Evolutionary conservation across 2,113 vertebrate genomes (phyloP).

Genomic region (Zosterops japonicus): DNA sequence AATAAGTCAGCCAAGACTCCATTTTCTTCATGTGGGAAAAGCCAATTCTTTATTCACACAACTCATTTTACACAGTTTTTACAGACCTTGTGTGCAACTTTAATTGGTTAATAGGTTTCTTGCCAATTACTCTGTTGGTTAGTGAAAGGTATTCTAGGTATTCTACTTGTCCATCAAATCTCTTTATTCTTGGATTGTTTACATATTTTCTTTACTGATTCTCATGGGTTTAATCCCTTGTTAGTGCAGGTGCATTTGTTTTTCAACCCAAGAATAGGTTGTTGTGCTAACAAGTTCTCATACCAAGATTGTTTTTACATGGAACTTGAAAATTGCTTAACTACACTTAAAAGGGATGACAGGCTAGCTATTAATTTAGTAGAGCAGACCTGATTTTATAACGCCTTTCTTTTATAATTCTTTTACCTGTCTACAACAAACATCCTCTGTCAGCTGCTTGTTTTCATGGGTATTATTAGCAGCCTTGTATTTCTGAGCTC

Average conservation of each 20-base stretch:
- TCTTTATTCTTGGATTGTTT: neutral
- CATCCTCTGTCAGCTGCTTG: accelerated
- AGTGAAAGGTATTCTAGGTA: neutral
- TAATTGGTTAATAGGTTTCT: neutral
- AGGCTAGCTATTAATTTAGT: neutral
- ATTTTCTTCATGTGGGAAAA: neutral
- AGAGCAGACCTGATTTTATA: neutral
- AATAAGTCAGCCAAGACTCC: neutral
- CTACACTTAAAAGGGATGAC: neutral
- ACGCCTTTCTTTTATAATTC: neutral
- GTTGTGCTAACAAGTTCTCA: neutral
- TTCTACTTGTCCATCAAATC: neutral
- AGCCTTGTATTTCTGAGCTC: no score
- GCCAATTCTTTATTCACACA: neutral
- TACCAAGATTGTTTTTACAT: neutral
- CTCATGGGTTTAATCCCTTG: neutral
- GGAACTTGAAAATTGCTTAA: neutral
- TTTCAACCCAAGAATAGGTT: neutral
- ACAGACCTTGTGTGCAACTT: neutral
- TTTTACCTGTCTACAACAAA: neutral
- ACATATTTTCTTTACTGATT: neutral
- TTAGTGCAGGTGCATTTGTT: neutral
- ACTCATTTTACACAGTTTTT: neutral
- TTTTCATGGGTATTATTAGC: no score
- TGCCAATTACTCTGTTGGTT: neutral